These are phyloP conservation scores for Molossus alvarezi DNA, from an alignment of 2,797 vertebrate species.

Conservation along the genomic window DNA sequence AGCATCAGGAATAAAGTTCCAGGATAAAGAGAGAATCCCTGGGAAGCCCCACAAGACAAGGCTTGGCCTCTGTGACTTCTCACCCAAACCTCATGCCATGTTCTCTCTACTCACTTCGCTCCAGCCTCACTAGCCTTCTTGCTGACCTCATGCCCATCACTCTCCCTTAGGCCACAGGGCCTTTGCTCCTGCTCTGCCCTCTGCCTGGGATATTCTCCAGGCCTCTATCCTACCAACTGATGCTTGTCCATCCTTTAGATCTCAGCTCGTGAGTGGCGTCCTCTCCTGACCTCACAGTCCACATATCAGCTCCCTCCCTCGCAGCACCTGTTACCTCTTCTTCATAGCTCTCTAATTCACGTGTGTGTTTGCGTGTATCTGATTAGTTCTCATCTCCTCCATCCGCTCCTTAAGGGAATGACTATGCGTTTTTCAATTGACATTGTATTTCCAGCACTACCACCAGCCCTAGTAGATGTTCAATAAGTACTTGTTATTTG, in stretches of 20 bases:
- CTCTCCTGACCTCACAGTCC: background rate
- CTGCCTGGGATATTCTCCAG: background rate
- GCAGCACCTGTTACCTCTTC: background rate
- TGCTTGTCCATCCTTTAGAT: background rate
- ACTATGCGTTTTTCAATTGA: background rate
- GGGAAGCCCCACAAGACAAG: background rate
- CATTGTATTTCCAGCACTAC: background rate
- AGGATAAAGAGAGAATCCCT: background rate
- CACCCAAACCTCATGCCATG: fast-evolving
- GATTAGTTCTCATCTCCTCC: background rate
- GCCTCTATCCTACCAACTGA: too few species aligned
- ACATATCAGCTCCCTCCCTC: background rate
- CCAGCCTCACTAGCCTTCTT: background rate
- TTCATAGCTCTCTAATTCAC: background rate
- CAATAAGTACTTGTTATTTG: background rate
- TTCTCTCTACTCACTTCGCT: background rate
- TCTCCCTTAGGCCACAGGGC: background rate
- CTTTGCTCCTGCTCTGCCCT: background rate
- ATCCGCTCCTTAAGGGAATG: background rate
- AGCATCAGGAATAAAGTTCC: background rate
- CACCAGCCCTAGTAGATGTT: background rate
- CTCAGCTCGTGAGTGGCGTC: background rate
- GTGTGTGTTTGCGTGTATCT: background rate
- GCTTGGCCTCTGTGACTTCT: background rate
- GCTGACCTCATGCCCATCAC: background rate